phyloP scores from a whole-genome alignment of 2,888 invertebrate species.

The Agonopterix alstromeriana region DNA sequence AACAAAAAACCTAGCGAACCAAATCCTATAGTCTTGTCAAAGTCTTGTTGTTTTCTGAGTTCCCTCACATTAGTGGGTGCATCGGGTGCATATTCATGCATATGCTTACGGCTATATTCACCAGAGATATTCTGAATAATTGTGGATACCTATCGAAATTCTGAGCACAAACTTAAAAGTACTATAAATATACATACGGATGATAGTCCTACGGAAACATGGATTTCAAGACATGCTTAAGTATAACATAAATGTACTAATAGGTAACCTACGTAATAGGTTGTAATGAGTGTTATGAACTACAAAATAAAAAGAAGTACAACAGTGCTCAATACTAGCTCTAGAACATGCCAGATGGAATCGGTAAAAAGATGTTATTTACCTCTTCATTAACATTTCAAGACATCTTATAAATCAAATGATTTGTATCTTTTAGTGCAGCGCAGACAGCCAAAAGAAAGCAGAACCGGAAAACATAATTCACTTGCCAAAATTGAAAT shows the following conservation, averaged over 20 bases:
- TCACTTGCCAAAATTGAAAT: constrained; percentile 67
- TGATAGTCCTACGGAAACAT: not conserved
- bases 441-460: not conserved
- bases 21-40: no score
- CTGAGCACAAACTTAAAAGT: no score
- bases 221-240: not conserved
- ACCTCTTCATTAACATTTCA: not conserved
- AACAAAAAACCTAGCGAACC: no score
- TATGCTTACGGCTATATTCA: no score
- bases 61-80: no score
- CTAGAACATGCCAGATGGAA: constrained; percentile 7
- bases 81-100: no score
- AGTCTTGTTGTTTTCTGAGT: no score
- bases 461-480: constrained; percentile 33
- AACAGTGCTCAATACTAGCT: not conserved
- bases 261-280: no score
- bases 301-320: not conserved
- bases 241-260: not conserved
- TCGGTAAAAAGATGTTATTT: constrained; percentile 1
- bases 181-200: not conserved
- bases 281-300: no score
- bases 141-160: no score
- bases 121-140: no score
- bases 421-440: not conserved
- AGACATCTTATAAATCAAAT: not conserved